Evolutionary conservation across 1,140 invertebrate species (phyloP).

Genomic region (Pissodes strobi): DNA sequence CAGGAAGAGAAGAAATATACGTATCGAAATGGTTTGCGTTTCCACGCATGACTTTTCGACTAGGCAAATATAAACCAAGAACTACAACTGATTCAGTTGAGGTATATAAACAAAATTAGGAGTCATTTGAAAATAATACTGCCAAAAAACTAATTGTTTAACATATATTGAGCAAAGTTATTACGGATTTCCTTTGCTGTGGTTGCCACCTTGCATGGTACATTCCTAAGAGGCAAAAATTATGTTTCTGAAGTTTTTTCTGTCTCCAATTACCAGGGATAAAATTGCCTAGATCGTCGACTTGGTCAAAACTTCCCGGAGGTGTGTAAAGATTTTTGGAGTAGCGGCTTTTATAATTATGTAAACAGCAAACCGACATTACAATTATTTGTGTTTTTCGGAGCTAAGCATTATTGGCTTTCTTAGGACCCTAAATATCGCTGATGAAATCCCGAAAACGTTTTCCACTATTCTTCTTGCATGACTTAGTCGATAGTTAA

Average conservation of each 20-base stretch:
- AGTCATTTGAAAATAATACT: conserved; percentile 12
- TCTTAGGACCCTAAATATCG: conserved; percentile 10
- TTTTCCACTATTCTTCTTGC: conserved; percentile 16
- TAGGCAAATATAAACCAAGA: conserved; percentile 26
- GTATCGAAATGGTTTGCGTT: conserved; percentile 25
- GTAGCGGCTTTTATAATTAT: conserved; percentile 12
- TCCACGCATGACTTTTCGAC: conserved; percentile 16
- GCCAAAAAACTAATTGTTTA: conserved; percentile 4
- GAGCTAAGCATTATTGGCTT: conserved; percentile 1
- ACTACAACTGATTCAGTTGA: conserved; percentile 16
- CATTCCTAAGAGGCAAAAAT: conserved; percentile 21
- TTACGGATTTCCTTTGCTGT: conserved; percentile 19
- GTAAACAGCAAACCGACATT: background rate
- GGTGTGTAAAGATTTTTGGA: conserved; percentile 7
- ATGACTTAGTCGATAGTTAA: too few relatives aligned
- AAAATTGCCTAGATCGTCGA: background rate
- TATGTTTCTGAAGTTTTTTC: conserved; percentile 13
- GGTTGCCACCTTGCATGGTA: conserved; percentile 9
- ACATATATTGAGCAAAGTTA: conserved; percentile 21
- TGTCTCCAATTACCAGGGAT: conserved; percentile 20
- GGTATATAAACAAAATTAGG: conserved; percentile 13
- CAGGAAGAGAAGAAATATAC: conserved; percentile 22
- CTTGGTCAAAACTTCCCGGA: conserved; percentile 14
- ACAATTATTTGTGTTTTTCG: conserved; percentile 2
- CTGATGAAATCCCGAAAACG: conserved; percentile 13